Evolutionary conservation across 2,113 vertebrate species (phyloP).

Genomic region (Damaliscus lunatus): DNA sequence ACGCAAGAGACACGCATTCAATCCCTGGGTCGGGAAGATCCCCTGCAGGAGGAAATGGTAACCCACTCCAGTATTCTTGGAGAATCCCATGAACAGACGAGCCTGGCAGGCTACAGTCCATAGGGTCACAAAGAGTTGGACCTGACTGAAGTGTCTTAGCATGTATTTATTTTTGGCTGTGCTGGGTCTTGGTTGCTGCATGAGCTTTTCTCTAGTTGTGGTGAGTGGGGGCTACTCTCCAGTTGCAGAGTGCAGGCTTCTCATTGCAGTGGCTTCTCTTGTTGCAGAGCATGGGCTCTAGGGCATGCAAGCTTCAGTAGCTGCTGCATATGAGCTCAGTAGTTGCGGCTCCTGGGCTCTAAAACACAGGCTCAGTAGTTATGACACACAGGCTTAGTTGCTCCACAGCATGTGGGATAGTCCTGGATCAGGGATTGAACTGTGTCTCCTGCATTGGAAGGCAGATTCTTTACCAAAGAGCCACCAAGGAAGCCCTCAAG

Average conservation of each 20-base stretch:
- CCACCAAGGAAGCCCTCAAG: background rate
- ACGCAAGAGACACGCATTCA: background rate
- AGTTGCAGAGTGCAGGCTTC: background rate
- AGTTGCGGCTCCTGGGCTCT: background rate
- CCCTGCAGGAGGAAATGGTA: background rate
- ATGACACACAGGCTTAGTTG: background rate
- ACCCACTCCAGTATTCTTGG: background rate
- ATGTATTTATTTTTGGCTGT: background rate
- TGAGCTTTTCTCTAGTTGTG: background rate
- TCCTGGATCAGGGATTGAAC: background rate
- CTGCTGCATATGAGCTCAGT: background rate
- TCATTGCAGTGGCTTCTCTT: background rate
- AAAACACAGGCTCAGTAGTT: background rate
- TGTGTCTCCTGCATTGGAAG: background rate
- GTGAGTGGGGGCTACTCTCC: background rate
- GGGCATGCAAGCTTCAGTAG: background rate
- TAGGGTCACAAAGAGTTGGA: background rate
- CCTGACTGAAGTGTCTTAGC: background rate
- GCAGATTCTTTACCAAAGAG: background rate
- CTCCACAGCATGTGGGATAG: background rate
- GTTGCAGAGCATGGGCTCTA: background rate
- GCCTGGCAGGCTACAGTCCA: background rate
- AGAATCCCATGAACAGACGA: background rate
- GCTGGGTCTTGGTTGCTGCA: background rate
- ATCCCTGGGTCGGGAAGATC: background rate